These are phyloP conservation scores for Gasterosteus aculeatus DNA, from an alignment of 2,113 vertebrate genomes.

Conservation along the genomic window DNA sequence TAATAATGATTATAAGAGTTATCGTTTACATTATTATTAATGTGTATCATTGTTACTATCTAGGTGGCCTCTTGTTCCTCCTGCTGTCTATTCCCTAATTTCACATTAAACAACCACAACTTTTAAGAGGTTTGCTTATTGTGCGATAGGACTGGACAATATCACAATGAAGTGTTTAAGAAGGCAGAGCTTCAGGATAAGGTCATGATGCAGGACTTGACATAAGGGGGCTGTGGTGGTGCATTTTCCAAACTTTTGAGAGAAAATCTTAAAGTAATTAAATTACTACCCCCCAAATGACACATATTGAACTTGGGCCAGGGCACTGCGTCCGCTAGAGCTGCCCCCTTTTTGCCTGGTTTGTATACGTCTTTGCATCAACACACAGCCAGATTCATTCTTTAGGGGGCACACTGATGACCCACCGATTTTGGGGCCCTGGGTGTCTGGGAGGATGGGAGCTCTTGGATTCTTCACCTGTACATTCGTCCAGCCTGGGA, in stretches of 20 bases:
- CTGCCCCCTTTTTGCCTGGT: not conserved
- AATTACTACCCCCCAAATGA: conserved; percentile 7
- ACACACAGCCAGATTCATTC: not conserved
- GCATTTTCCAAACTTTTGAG: not conserved
- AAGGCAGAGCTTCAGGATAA: not conserved
- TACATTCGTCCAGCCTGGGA: not conserved
- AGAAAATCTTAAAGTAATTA: not conserved
- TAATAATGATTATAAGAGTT: not conserved
- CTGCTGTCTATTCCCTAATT: not conserved
- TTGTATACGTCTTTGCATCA: not conserved
- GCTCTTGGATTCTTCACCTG: not conserved
- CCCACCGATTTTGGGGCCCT: not conserved
- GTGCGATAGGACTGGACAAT: not conserved
- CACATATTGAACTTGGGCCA: not conserved
- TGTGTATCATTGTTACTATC: not conserved
- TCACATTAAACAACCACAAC: not conserved
- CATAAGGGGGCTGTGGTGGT: not conserved
- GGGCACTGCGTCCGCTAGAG: too few species aligned
- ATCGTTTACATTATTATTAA: not conserved
- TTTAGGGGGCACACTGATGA: not conserved
- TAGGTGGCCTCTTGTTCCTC: not conserved
- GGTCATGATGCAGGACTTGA: not conserved
- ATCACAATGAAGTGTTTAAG: not conserved
- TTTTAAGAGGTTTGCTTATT: not conserved
- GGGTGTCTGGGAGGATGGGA: not conserved